Percentiles rank a stretch among this genome's conserved stretches.
Evolutionary conservation across 2,888 invertebrate species (phyloP).

Genomic region (Sclerodermus sp.): DNA sequence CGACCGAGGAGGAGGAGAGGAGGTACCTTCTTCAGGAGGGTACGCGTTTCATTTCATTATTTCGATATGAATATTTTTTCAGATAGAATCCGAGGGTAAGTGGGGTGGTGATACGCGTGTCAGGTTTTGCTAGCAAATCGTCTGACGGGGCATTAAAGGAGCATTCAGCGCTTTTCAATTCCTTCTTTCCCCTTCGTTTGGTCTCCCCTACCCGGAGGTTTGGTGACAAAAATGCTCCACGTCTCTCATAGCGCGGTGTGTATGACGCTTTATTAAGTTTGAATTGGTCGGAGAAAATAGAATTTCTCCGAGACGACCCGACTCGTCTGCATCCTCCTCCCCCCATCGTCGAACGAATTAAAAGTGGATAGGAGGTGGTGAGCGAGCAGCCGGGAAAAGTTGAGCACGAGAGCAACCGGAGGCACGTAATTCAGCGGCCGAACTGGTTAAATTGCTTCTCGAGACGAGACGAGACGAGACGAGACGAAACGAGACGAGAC

Average conservation of each 20-base stretch:
- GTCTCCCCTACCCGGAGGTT: slow-evolving; percentile 9
- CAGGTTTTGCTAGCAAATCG: too few relatives aligned
- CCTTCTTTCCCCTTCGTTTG: slow-evolving; percentile 8
- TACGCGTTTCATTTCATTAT: too few relatives aligned
- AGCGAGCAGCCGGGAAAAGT: not conserved
- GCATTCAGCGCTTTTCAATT: slow-evolving; percentile 30
- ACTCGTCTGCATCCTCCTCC: slow-evolving; percentile 12
- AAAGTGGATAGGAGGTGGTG: slow-evolving; percentile 11
- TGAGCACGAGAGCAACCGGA: not conserved
- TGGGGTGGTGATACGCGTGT: too few relatives aligned
- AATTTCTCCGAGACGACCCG: slow-evolving; percentile 34
- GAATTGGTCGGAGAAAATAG: slow-evolving; percentile 49
- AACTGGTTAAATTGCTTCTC: too few relatives aligned
- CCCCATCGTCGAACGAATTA: slow-evolving; percentile 25
- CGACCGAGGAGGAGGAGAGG: too few relatives aligned
- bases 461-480: too few relatives aligned
- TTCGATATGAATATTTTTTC: too few relatives aligned
- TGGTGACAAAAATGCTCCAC: slow-evolving; percentile 31
- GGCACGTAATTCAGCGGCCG: not conserved
- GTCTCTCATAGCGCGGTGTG: slow-evolving; percentile 26
- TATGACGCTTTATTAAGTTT: slow-evolving; percentile 55
- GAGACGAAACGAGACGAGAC: too few relatives aligned
- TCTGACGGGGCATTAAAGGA: too few relatives aligned
- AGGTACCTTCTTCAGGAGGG: too few relatives aligned
- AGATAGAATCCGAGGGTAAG: too few relatives aligned